These are phyloP conservation scores for Noctua janthina DNA, from an alignment of 2,888 invertebrate species.

Conservation along the genomic window DNA sequence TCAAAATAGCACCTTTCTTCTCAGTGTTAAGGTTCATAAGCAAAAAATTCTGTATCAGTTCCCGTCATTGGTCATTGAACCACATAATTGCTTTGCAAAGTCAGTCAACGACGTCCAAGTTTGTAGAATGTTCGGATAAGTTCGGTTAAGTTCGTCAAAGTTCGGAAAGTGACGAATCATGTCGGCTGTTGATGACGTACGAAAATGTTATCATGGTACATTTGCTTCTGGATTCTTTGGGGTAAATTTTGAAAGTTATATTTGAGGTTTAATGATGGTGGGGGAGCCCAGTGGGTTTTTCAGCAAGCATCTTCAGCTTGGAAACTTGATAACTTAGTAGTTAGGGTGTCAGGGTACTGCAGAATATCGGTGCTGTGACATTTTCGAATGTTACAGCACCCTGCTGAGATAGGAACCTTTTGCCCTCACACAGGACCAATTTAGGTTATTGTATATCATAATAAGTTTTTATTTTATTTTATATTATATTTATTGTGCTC, in stretches of 20 bases:
- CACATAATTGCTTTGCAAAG: slow-evolving; percentile 68
- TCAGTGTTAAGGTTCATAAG: slow-evolving; percentile 28
- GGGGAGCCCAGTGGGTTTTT: background rate
- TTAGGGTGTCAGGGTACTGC: background rate
- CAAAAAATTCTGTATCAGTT: slow-evolving; percentile 27
- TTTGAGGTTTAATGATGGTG: background rate
- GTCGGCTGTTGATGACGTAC: slow-evolving; percentile 43
- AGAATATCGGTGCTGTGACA: no score
- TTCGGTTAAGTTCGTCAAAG: slow-evolving; percentile 55
- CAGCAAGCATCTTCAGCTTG: background rate
- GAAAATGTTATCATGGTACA: slow-evolving; percentile 50
- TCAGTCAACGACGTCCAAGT: slow-evolving; percentile 63
- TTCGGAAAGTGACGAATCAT: slow-evolving; percentile 64
- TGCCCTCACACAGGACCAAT: no score
- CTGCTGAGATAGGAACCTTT: no score
- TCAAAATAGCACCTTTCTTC: slow-evolving; percentile 37
- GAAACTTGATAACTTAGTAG: background rate
- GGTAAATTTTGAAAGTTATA: slow-evolving; percentile 14
- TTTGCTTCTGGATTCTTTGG: slow-evolving; percentile 32
- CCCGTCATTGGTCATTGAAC: slow-evolving; percentile 66
- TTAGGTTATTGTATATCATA: no score
- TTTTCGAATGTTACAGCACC: no score
- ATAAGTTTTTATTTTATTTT: no score
- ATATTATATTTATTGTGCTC: no score
- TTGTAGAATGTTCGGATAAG: slow-evolving; percentile 59